These are phyloP conservation scores for Clarias laeviceps DNA, from an alignment of 2,797 vertebrate species.

Conservation along the genomic window DNA sequence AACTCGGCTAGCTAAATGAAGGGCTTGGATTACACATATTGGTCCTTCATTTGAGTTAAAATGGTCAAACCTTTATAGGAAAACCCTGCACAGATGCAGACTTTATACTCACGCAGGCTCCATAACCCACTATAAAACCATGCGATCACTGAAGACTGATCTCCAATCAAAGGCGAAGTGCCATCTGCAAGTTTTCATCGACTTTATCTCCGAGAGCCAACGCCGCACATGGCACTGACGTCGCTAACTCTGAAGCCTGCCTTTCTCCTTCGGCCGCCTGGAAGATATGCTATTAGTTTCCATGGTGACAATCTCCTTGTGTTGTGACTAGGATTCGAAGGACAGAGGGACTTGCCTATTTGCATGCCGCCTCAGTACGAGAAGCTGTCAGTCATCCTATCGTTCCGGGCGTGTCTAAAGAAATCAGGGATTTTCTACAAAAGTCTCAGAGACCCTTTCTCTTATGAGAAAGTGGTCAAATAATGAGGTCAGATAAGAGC, in stretches of 20 bases:
- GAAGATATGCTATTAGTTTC: slow-evolving; percentile 66
- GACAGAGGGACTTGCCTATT: slow-evolving; percentile 45
- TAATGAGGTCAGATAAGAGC: slow-evolving; percentile 51
- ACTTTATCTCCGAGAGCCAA: slow-evolving; percentile 24
- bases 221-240: slow-evolving; percentile 5
- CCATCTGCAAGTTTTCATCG: slow-evolving; percentile 22
- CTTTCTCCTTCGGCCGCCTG: slow-evolving; percentile 48
- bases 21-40: slow-evolving; percentile 20
- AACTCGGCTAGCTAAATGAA: not conserved
- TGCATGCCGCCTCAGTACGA: slow-evolving; percentile 46
- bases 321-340: slow-evolving; percentile 56
- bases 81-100: not conserved
- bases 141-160: slow-evolving; percentile 9
- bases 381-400: slow-evolving; percentile 40
- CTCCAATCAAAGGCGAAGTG: slow-evolving; percentile 40
- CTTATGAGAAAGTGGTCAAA: slow-evolving; percentile 34
- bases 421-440: slow-evolving; percentile 47
- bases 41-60: slow-evolving; percentile 14
- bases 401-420: slow-evolving; percentile 36
- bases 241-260: slow-evolving; percentile 43
- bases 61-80: slow-evolving; percentile 1
- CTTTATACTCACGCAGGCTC: not conserved
- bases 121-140: slow-evolving; percentile 15
- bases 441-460: slow-evolving; percentile 22
- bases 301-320: slow-evolving; percentile 65